Base-by-base conservation (phyloP, 2,888 invertebrate genomes). In the Holacanthella duospinosa region DNA sequence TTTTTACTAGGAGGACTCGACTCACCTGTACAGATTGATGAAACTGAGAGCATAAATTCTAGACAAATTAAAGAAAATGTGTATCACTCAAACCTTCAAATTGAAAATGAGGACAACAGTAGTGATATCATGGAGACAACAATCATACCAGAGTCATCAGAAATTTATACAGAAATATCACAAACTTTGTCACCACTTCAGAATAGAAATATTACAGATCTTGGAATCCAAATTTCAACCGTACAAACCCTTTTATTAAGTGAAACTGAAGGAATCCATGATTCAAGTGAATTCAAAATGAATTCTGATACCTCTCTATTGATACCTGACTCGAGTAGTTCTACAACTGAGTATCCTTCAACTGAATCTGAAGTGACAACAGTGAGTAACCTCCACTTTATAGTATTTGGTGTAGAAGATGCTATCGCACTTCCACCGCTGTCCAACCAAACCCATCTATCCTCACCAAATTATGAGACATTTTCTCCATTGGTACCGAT, bases 351-450 rank as follows among this genome's bases (percentile, higher is more conserved):
- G n/a, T n/a, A n/a, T n/a, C n/a, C n/a, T n/a, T n/a, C 36, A 16
- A 36, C 55, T 16, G 26, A 21, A 21, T 28, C 55, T n/a, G 27
- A 6, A 4, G 4, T 26, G 26, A n/a, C 26, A 25, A 55, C 55
- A 12, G 26, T 28, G 4, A 61, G 59, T 26, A 68, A 64, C 36
- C 64, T 72, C 24, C 66, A 71, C 76, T 91, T 91, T 60, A 90
- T 91, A 73, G 89, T 90, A 6, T 91, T 91, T 76, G 84, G 90
- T 66, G 89, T 89, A 29, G 88, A 89, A 2, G 91, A 91, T 75
- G 91, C 91, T 1, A 83, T 90, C 19, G 81, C 86, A n/a, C 21
- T 21, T 48, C 48, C 48, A 16, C 21, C 48, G n/a, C 6, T 36
- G 6, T 36, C 36, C 6, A 36, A 48, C 12, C 4, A 4, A 21